Conservation (phyloP, 2,888 invertebrate genomes). For the Chydorus sphaericus region DNA sequence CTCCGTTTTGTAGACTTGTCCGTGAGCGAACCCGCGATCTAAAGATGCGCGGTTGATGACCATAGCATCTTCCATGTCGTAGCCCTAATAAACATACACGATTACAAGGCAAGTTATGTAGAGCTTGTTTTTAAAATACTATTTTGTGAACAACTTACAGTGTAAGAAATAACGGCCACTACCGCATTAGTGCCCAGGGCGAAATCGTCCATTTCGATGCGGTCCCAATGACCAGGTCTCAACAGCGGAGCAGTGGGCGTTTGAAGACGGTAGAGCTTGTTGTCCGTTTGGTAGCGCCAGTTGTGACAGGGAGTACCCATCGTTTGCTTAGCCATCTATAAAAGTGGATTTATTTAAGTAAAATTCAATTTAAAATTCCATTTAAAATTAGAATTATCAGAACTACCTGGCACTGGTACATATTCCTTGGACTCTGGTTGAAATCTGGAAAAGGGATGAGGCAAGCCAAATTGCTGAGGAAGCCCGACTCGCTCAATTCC, state of each 20-base stretch:
- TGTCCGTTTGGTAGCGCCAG: constrained; percentile 67
- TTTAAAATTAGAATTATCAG: too few species aligned
- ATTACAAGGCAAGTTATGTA: too few species aligned
- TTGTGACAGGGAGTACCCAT: constrained; percentile 94
- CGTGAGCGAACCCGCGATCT: constrained; percentile 89
- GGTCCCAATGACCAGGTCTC: constrained; percentile 72
- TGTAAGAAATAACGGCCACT: constrained; percentile 95
- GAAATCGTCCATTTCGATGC: constrained; percentile 67
- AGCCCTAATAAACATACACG: too few species aligned
- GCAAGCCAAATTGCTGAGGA: constrained; percentile 83
- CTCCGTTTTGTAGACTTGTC: constrained; percentile 74
- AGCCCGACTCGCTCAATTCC: constrained; percentile 71
- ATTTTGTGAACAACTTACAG: constrained; percentile 49
- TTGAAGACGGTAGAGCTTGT: constrained; percentile 83
- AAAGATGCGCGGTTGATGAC: constrained; percentile 87
- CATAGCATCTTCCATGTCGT: constrained; percentile 99
- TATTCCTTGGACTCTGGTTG: constrained; percentile 94
- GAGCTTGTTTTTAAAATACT: too few species aligned
- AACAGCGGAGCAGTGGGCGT: constrained; percentile 80
- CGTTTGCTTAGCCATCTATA: constrained; percentile 98
- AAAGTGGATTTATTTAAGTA: neutral
- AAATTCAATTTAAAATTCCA: neutral
- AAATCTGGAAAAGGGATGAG: constrained; percentile 95
- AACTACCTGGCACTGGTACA: constrained; percentile 92
- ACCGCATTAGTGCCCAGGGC: constrained; percentile 94